Conservation (phyloP, 2,888 invertebrate genomes). For the Eurytoma adleriae region DNA sequence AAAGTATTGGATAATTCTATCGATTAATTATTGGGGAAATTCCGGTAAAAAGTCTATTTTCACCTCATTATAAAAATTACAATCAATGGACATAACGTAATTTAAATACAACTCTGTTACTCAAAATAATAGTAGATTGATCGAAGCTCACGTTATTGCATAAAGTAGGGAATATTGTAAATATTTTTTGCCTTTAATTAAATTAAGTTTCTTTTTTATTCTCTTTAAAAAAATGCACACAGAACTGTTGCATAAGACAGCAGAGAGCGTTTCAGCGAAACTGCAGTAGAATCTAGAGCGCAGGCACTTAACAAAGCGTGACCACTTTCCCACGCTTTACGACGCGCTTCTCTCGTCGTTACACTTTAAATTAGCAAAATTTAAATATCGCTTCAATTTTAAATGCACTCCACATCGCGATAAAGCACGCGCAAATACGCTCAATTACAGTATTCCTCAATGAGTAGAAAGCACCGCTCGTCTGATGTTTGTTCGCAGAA, state of each 20-base stretch:
- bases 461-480: neutral
- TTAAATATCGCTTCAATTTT: too few species aligned
- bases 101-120: too few species aligned
- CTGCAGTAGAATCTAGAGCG: slow-evolving; percentile 41
- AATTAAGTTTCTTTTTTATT: too few species aligned
- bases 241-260: slow-evolving; percentile 17
- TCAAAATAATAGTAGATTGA: too few species aligned
- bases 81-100: too few species aligned
- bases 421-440: neutral
- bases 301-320: slow-evolving; percentile 43
- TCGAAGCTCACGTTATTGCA: too few species aligned
- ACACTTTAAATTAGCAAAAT: too few species aligned
- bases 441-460: too few species aligned
- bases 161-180: too few species aligned
- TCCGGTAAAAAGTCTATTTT: slow-evolving; percentile 4
- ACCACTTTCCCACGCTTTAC: slow-evolving; percentile 57
- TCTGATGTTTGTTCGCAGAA: slow-evolving; percentile 55
- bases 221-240: neutral
- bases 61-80: neutral
- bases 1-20: neutral
- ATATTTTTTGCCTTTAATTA: neutral
- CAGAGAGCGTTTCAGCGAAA: slow-evolving; percentile 44
- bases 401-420: too few species aligned
- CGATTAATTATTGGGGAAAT: slow-evolving; percentile 12
- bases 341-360: too few species aligned